Base-by-base conservation (phyloP, 1,140 invertebrate species). In the Lucilia cuprina region DNA sequence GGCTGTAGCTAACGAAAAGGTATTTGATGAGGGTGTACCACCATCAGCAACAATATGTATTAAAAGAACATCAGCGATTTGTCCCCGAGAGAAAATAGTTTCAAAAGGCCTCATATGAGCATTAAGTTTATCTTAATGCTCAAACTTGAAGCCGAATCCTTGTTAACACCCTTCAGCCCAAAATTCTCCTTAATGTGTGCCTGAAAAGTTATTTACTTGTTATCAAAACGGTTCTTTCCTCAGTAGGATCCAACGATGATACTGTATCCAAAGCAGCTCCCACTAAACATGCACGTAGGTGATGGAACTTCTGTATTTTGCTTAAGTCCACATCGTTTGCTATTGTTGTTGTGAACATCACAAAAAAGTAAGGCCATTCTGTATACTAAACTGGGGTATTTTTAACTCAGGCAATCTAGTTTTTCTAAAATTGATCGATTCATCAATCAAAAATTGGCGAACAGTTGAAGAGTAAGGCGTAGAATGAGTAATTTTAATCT, bases 221-320 rank as follows among this genome's bases (percentile, higher is more conserved):
- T 74, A 34, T 74, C 70, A 34, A 74, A 74, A 19, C 70, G 19
- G 21, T 74, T 74, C 7, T 34, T 17, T 34, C 25, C 17, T 60
- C 74, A 7, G 3, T 78, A 17, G 75, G 49, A 14, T 84, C 83
- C 8, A 84, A 41, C 7, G 83, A 84, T 34, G n/a, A 74, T 7
- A 84, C 65, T 9, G 83, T 80, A 17, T 78, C 83, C 25, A 84
- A 19, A 14, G 83, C 83, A 19, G 83, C 4, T n/a, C 35, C 83
- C 21, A 47, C 34, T 21, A 84, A 21, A 14, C 74, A 75, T 2
- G 83, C 17, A 19, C 83, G 65, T 14, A 83, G 30, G 55, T 83
- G 83, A 50, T 83, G 70, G 19, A 84, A 35, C 25, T 60, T 84
- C 25, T 78, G 50, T 74, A 84, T 77, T 55, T 70, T 60, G 19